phyloP scores from a whole-genome alignment of 2,113 vertebrate species.

The Urocitellus parryii region DNA sequence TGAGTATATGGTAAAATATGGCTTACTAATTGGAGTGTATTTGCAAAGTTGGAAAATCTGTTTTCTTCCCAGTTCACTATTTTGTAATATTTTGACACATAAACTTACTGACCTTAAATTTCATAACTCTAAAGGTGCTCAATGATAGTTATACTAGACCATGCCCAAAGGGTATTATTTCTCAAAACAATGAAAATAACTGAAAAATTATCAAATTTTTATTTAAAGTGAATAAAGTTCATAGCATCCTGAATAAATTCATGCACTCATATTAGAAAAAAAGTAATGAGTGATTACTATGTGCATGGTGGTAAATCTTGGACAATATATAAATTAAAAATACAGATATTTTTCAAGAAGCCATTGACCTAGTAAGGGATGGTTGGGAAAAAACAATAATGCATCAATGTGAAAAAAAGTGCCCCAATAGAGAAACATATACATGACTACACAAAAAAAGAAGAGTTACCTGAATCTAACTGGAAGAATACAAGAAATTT shows the following conservation, averaged over 20 bases:
- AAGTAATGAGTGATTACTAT: background rate
- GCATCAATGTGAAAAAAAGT: background rate
- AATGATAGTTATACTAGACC: constrained; percentile 12
- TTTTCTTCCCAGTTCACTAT: background rate
- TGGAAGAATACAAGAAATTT: background rate
- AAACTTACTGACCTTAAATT: constrained; percentile 56
- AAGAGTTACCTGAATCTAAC: background rate
- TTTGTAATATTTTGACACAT: constrained; percentile 2
- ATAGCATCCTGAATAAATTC: background rate
- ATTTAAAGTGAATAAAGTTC: constrained; percentile 20
- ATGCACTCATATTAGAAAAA: background rate
- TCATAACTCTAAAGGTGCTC: background rate
- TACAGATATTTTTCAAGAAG: background rate
- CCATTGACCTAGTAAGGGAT: background rate
- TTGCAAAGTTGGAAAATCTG: constrained; percentile 6
- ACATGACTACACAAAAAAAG: background rate
- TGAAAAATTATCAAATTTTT: background rate
- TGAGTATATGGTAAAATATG: background rate
- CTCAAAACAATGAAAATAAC: constrained; percentile 41
- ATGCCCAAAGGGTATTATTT: background rate
- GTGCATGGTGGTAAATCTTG: background rate
- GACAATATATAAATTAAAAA: background rate
- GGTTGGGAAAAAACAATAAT: background rate
- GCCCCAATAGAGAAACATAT: background rate
- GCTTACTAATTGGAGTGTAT: background rate